Evolutionary conservation across 2,888 invertebrate genomes (phyloP), one percentile per base, ranked within the genome.

Genomic region (Rhagium mordax): DNA sequence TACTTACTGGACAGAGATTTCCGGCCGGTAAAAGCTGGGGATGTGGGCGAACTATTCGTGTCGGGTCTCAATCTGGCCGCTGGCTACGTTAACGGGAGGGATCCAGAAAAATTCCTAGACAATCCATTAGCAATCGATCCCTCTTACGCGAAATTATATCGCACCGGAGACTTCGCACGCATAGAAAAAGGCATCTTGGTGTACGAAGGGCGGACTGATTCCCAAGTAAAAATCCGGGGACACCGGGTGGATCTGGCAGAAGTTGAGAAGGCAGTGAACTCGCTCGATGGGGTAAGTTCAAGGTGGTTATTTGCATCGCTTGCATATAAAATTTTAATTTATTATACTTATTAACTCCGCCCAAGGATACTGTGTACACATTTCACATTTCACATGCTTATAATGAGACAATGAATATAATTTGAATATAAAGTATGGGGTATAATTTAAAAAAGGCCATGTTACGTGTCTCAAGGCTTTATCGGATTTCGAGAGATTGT

Each of bases 201-300:
- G 70, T 96, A 92, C 83, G 95, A 96, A 80, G 97, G 97, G 0
- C 91, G 97, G 27, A 94, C 94, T 0, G 96, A 96, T 87, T 94
- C 95, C 0, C 96, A 96, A 86, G 91, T 88, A 1, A 97, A 96
- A 89, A 93, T 96, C 67, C 90, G 96, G 53, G 97, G 97, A 0
- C 95, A 97, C 83, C 89, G 96, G 8, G 95, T 97, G 0, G 96
- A 97, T 84, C 88, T 96, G 60, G 91, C 92, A 1, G 97, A 97
- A 89, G 93, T 97, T 0, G 96, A 97, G 82, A 92, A 92, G 74
- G 93, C 93, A 5, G 91, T 96, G 0, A 88, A 89, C 27, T 89
- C 90, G 3, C 87, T 94, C 0, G 88, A 91, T 0, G 91, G 91
- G 1, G 91, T 81, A 61, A 78, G 78, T 72, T 24, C 1, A 51